Evolutionary conservation across 2,113 vertebrate genomes (phyloP).

Genomic region (Corapipo altera): DNA sequence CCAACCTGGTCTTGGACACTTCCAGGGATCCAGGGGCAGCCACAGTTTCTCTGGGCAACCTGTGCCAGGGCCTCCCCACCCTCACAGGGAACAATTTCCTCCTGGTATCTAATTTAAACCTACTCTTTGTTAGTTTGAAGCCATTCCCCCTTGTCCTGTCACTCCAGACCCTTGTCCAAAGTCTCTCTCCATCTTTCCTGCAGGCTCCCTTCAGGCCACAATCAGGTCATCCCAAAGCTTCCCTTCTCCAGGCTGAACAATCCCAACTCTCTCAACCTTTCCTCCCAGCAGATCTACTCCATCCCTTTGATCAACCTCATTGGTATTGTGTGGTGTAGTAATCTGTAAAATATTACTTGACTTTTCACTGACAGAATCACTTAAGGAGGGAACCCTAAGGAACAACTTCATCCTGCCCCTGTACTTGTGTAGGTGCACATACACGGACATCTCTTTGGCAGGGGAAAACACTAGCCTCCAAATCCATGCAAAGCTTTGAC

Average conservation of each 20-base stretch:
- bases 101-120: not conserved
- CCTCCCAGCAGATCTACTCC: not conserved
- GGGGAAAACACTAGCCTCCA: not conserved
- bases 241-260: not conserved
- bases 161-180: not conserved
- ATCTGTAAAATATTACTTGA: not conserved
- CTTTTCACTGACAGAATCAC: not conserved
- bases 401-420: rapidly evolving
- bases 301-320: no score
- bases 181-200: not conserved
- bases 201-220: not conserved
- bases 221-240: not conserved
- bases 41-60: not conserved
- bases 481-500: not conserved
- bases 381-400: not conserved
- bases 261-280: not conserved
- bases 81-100: not conserved
- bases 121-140: not conserved
- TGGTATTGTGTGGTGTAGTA: not conserved
- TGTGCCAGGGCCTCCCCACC: not conserved
- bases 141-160: not conserved
- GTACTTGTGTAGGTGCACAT: rapidly evolving
- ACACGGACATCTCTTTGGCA: not conserved
- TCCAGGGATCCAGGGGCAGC: not conserved
- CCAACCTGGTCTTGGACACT: not conserved